Percentiles rank a stretch among this genome's conserved stretches.
Evolutionary conservation across 1,140 invertebrate genomes (phyloP).

Genomic region (Calliopsis andreniformis): DNA sequence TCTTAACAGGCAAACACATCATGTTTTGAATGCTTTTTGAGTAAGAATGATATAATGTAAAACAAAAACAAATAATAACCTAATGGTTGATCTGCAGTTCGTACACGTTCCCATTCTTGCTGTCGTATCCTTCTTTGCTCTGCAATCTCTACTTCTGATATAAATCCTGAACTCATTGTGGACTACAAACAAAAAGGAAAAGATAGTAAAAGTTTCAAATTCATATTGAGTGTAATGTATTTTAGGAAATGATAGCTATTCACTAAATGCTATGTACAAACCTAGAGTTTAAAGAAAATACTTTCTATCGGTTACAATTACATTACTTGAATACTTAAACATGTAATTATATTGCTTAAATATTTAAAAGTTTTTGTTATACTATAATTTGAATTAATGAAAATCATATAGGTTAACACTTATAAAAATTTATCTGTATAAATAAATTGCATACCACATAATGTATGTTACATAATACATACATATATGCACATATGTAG

Average conservation of each 20-base stretch:
- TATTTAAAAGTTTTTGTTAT: no score
- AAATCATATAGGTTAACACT: neutral
- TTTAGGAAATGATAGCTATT: neutral
- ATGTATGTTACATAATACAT: neutral
- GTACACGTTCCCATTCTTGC: slow-evolving; percentile 97
- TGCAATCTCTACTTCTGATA: slow-evolving; percentile 91
- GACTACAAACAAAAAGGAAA: neutral
- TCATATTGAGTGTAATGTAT: neutral
- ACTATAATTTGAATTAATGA: neutral
- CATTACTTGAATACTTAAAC: neutral
- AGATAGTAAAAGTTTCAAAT: neutral
- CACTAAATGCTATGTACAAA: no score
- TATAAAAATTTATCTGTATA: neutral
- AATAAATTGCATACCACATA: neutral
- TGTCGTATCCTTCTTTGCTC: slow-evolving; percentile 90
- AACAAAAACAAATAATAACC: slow-evolving; percentile 82
- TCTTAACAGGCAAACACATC: no score
- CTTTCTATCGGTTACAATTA: neutral
- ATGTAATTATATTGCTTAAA: no score
- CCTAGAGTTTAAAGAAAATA: neutral
- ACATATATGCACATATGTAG: no score
- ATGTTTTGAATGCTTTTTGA: no score
- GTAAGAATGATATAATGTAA: neutral
- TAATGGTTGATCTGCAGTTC: slow-evolving; percentile 92
- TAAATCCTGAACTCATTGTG: slow-evolving; percentile 93